A percentile compares a stretch with the other conserved stretches of the same genome.
Evolutionary conservation across 2,797 vertebrate species (phyloP).

Genomic region (Halcyon chelicuti): DNA sequence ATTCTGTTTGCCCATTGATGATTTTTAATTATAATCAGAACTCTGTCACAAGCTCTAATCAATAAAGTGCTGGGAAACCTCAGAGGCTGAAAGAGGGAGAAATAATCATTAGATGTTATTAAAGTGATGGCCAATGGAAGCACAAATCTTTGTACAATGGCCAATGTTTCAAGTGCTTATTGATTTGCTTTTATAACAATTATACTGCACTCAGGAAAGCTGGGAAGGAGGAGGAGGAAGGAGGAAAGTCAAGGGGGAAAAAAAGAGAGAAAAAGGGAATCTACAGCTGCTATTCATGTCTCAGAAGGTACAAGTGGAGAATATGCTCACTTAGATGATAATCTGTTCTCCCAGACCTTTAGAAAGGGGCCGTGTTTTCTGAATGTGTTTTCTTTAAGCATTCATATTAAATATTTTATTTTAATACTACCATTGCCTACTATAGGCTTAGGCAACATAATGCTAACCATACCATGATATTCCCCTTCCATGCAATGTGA

Average conservation of each 20-base stretch:
- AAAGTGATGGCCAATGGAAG: slow-evolving; percentile 63
- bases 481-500: not conserved
- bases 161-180: slow-evolving; percentile 73
- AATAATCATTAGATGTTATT: slow-evolving; percentile 74
- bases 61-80: slow-evolving; percentile 59
- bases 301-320: not conserved
- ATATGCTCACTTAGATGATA: not conserved
- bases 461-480: not conserved
- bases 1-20: slow-evolving; percentile 35
- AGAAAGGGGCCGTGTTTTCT: not conserved
- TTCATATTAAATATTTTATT: slow-evolving; percentile 45
- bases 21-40: slow-evolving; percentile 71
- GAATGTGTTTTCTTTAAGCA: slow-evolving; percentile 58
- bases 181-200: slow-evolving; percentile 73
- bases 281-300: not conserved
- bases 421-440: slow-evolving; percentile 38
- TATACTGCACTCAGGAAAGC: slow-evolving; percentile 47
- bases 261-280: not conserved
- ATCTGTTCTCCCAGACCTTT: not conserved
- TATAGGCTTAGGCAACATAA: not conserved
- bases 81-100: slow-evolving; percentile 44
- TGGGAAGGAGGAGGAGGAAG: not conserved
- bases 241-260: not conserved
- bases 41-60: slow-evolving; percentile 56
- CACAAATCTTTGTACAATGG: slow-evolving; percentile 53